Percentiles rank a stretch among this genome's conserved stretches.
Evolutionary conservation across 1,140 invertebrate genomes (phyloP).

Genomic region (Scaptomyza montana): DNA sequence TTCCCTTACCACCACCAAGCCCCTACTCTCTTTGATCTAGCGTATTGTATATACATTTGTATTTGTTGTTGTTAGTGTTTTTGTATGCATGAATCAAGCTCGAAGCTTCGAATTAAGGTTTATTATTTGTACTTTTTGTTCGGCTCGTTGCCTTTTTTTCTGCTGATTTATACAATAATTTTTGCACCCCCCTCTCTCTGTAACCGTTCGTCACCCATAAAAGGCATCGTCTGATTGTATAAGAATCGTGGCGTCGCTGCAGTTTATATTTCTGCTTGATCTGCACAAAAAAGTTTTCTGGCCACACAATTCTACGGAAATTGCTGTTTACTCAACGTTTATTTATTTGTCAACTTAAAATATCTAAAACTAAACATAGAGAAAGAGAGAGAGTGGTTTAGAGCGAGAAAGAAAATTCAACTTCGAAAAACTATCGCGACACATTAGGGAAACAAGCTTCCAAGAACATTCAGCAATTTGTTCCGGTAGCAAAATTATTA

Average conservation of each 20-base stretch:
- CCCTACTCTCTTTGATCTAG: conserved; percentile 23
- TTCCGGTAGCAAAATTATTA: conserved; percentile 63
- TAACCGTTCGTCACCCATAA: background rate
- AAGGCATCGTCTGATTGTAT: conserved; percentile 69
- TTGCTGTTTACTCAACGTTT: conserved; percentile 47
- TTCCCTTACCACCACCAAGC: background rate
- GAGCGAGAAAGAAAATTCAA: conserved; percentile 1
- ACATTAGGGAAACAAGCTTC: conserved; percentile 45
- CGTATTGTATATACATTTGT: conserved; percentile 22
- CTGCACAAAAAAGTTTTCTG: conserved; percentile 56
- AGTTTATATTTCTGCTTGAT: conserved; percentile 78
- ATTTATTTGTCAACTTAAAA: conserved; percentile 50
- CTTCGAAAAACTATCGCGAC: conserved; percentile 40
- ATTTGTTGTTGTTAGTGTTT: conserved; percentile 29
- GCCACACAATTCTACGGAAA: conserved; percentile 65
- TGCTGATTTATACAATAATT: conserved; percentile 79
- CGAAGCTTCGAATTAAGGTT: conserved; percentile 77
- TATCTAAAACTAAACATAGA: conserved; percentile 20
- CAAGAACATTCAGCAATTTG: conserved; percentile 72
- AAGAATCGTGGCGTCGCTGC: conserved; percentile 76
- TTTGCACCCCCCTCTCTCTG: conserved; percentile 23
- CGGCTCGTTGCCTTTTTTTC: conserved; percentile 53
- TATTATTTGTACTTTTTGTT: conserved; percentile 64
- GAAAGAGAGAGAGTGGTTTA: conserved; percentile 3
- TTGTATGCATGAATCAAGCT: conserved; percentile 76